Percentiles rank a stretch among this genome's conserved stretches.
phyloP scores from a whole-genome alignment of 2,797 vertebrate species.

The Falco cherrug region DNA sequence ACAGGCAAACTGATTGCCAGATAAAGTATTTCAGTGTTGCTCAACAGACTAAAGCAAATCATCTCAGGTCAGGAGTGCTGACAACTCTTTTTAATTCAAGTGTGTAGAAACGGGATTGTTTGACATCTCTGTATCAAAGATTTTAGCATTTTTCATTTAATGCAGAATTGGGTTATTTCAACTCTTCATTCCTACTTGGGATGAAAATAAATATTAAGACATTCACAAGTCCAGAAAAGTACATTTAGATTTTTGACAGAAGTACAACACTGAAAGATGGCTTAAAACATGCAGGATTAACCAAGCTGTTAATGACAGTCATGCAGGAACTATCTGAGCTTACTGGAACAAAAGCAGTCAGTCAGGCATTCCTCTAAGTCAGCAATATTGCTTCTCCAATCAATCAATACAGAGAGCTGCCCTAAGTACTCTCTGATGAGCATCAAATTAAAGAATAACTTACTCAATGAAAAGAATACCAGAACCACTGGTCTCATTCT shows the following conservation, averaged over 20 bases:
- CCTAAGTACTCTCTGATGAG: neutral
- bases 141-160: neutral
- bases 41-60: neutral
- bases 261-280: neutral
- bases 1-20: neutral
- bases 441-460: neutral
- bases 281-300: neutral
- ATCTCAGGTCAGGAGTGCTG: neutral
- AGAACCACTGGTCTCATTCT: neutral
- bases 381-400: neutral
- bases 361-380: neutral
- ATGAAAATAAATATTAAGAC: neutral
- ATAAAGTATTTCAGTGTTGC: neutral
- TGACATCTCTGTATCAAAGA: neutral
- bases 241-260: neutral
- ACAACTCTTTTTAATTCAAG: neutral
- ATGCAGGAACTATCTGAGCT: neutral
- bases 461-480: neutral
- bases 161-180: neutral
- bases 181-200: neutral
- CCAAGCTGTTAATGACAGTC: neutral
- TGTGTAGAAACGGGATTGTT: neutral
- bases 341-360: neutral
- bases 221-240: neutral
- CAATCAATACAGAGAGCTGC: neutral